A percentile compares a stretch with the other conserved stretches of the same genome.
Evolutionary conservation across 1,140 invertebrate species (phyloP).

Genomic region (Sycophaga agraensis): DNA sequence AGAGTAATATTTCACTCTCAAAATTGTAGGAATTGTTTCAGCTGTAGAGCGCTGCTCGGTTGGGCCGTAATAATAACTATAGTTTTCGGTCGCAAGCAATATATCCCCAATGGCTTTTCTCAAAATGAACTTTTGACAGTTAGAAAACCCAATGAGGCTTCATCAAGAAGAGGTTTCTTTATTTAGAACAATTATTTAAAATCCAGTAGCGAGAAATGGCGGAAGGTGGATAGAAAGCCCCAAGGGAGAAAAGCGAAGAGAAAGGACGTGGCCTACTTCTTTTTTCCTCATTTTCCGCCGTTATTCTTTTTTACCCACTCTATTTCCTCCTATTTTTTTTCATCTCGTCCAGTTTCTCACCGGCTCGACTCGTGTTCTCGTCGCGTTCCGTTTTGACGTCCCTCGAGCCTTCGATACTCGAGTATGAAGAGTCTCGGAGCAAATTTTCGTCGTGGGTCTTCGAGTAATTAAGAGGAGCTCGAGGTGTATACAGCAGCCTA

Average conservation of each 20-base stretch:
- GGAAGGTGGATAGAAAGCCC: background rate
- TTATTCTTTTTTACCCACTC: constrained; percentile 1
- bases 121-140: too few relatives aligned
- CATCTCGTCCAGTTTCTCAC: background rate
- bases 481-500: too few relatives aligned
- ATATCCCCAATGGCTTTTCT: too few relatives aligned
- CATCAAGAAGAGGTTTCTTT: constrained; percentile 6
- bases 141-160: too few relatives aligned
- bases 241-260: background rate
- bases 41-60: too few relatives aligned
- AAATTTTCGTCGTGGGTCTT: background rate
- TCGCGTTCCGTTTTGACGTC: constrained; percentile 9
- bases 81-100: too few relatives aligned
- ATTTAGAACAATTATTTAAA: constrained; percentile 24
- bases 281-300: constrained; percentile 13
- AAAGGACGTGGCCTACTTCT: constrained; percentile 19
- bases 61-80: too few relatives aligned
- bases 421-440: background rate
- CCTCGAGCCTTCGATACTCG: constrained; percentile 1
- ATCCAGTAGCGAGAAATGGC: constrained; percentile 3
- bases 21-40: too few relatives aligned
- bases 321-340: background rate
- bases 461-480: constrained; percentile 14
- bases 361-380: background rate
- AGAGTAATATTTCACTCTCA: too few relatives aligned